Percentiles rank a stretch among this genome's conserved stretches.
Conservation (phyloP, 2,888 invertebrate species). For the Eurois occulta region DNA sequence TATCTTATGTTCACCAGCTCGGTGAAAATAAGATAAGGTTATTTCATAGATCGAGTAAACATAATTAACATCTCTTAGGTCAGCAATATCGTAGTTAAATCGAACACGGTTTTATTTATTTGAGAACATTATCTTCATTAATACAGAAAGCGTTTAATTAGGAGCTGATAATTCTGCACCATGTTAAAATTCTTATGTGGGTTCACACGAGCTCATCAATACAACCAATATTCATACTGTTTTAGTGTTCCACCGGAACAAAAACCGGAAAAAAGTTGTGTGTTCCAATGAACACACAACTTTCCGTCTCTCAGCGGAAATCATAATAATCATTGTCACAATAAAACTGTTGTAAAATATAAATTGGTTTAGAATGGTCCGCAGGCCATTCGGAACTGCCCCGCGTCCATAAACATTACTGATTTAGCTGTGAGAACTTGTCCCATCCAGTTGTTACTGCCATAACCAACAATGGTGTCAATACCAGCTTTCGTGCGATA, state of each 20-base stretch:
- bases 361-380: slow-evolving; percentile 36
- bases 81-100: slow-evolving; percentile 1
- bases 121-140: slow-evolving; percentile 10
- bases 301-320: slow-evolving; percentile 35
- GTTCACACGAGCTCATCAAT: slow-evolving; percentile 12
- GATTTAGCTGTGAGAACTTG: slow-evolving; percentile 53
- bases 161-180: slow-evolving; percentile 9
- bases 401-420: slow-evolving; percentile 35
- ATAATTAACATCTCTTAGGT: slow-evolving; percentile 31
- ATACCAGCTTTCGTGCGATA: slow-evolving; percentile 60
- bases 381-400: slow-evolving; percentile 25
- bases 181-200: slow-evolving; percentile 5
- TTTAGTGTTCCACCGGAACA: neutral
- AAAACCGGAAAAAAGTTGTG: too few relatives aligned
- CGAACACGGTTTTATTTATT: slow-evolving; percentile 14
- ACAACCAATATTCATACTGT: slow-evolving; percentile 13
- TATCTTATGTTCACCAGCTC: slow-evolving; percentile 6
- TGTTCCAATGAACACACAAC: too few relatives aligned
- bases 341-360: slow-evolving; percentile 47
- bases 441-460: slow-evolving; percentile 32
- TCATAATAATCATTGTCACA: slow-evolving; percentile 29
- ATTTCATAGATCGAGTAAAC: slow-evolving; percentile 7
- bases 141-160: slow-evolving; percentile 24
- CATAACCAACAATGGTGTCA: slow-evolving; percentile 45
- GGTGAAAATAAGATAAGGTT: slow-evolving; percentile 10